phyloP scores from a whole-genome alignment of 2,113 vertebrate species.

The Tursiops truncatus region DNA sequence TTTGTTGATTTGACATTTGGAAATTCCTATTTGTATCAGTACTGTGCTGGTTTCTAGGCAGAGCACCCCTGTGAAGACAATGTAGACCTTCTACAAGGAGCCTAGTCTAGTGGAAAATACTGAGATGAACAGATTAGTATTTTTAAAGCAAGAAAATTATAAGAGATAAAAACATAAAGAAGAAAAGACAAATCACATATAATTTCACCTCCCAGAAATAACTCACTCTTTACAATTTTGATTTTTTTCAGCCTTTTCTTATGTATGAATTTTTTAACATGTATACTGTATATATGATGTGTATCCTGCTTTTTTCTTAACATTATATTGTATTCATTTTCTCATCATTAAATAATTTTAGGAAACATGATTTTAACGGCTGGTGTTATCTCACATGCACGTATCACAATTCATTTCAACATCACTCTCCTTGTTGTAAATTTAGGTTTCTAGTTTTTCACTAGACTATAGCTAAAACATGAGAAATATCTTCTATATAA shows the following conservation, averaged over 20 bases:
- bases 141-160: not conserved
- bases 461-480: not conserved
- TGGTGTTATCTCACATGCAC: not conserved
- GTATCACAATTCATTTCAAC: not conserved
- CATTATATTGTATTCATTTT: not conserved
- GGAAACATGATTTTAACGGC: not conserved
- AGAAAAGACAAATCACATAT: not conserved
- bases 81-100: not conserved
- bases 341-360: not conserved
- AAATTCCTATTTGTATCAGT: not conserved
- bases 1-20: not conserved
- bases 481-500: not conserved
- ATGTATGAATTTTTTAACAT: not conserved
- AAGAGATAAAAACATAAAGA: not conserved
- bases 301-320: not conserved
- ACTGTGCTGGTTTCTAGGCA: not conserved
- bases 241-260: not conserved
- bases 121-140: not conserved
- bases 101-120: not conserved
- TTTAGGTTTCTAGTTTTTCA: conserved; percentile 17
- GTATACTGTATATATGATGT: not conserved
- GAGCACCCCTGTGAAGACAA: not conserved
- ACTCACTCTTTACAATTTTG: not conserved
- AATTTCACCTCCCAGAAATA: not conserved
- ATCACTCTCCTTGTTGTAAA: not conserved